These are phyloP conservation scores for Siniperca undulata DNA, from an alignment of 2,797 vertebrate genomes.

Conservation along the genomic window DNA sequence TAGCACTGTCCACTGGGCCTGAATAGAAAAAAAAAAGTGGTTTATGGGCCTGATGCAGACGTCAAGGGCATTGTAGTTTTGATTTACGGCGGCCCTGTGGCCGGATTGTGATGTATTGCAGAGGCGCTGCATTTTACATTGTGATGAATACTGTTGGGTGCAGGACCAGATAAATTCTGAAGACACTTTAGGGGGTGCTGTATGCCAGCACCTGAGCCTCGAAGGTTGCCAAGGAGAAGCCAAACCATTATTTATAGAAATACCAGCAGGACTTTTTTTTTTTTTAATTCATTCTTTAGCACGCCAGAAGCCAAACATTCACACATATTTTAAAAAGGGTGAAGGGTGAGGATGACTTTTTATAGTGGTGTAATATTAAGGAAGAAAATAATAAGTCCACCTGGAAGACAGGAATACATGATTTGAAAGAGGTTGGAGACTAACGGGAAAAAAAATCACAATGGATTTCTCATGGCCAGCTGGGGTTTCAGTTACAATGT, in stretches of 20 bases:
- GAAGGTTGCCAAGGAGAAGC: constrained; percentile 60
- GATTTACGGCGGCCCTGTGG: constrained; percentile 76
- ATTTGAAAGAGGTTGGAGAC: constrained; percentile 34
- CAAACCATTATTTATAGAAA: constrained; percentile 68
- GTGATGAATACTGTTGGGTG: constrained; percentile 73
- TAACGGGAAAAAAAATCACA: constrained; percentile 16
- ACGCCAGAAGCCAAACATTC: constrained; percentile 45
- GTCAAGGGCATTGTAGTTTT: constrained; percentile 75
- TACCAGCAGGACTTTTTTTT: constrained; percentile 24
- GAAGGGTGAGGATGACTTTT: constrained; percentile 6
- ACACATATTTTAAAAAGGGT: constrained; percentile 22
- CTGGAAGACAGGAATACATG: constrained; percentile 31
- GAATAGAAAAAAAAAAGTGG: constrained; percentile 55
- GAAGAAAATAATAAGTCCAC: constrained; percentile 50
- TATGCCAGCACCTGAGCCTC: constrained; percentile 48
- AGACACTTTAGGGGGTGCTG: constrained; percentile 49
- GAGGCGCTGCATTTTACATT: constrained; percentile 70
- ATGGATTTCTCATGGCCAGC: constrained; percentile 55
- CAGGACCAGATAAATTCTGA: constrained; percentile 77
- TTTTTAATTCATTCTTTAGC: constrained; percentile 29
- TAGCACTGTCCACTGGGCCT: constrained; percentile 30
- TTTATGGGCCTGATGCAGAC: constrained; percentile 76
- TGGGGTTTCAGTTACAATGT: constrained; percentile 64
- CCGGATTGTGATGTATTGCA: constrained; percentile 74
- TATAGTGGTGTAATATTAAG: constrained; percentile 28